A percentile compares a stretch with the other conserved stretches of the same genome.
These are phyloP conservation scores for Pithys albifrons DNA, from an alignment of 2,113 vertebrate species.

Conservation along the genomic window DNA sequence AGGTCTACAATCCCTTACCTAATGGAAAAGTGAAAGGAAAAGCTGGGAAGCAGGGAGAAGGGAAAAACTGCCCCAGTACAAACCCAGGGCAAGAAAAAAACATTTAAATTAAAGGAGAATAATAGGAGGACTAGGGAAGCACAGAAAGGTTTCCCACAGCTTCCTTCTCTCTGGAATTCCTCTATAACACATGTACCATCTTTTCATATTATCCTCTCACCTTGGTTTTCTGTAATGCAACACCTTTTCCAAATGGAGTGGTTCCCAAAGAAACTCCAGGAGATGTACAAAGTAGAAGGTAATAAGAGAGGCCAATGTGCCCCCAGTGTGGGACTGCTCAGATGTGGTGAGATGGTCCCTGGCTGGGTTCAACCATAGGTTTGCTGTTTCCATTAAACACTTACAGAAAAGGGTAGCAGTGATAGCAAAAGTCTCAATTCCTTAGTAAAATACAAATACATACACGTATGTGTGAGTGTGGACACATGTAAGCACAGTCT, in stretches of 20 bases:
- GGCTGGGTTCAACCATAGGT: accelerated
- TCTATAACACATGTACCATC: accelerated
- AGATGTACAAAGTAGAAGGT: not conserved
- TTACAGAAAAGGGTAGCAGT: not conserved
- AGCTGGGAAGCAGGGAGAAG: not conserved
- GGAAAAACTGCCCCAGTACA: not conserved
- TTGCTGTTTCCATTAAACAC: not conserved
- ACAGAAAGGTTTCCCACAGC: not conserved
- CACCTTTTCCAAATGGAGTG: not conserved
- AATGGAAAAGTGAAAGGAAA: not conserved
- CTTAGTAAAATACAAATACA: not conserved
- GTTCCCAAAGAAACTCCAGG: not conserved
- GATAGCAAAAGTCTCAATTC: not conserved
- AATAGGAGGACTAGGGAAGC: not conserved
- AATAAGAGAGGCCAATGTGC: accelerated
- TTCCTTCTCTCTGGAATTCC: not conserved
- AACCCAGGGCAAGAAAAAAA: not conserved
- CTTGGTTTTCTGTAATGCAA: not conserved
- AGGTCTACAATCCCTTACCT: not conserved
- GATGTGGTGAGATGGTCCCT: not conserved
- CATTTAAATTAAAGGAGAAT: not conserved
- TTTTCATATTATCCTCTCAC: not conserved
- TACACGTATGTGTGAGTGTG: too few relatives aligned
- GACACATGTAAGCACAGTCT: accelerated
- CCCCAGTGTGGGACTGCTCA: not conserved